These are phyloP conservation scores for Xyliphius kryptos DNA, from an alignment of 2,113 vertebrate species.

Conservation along the genomic window DNA sequence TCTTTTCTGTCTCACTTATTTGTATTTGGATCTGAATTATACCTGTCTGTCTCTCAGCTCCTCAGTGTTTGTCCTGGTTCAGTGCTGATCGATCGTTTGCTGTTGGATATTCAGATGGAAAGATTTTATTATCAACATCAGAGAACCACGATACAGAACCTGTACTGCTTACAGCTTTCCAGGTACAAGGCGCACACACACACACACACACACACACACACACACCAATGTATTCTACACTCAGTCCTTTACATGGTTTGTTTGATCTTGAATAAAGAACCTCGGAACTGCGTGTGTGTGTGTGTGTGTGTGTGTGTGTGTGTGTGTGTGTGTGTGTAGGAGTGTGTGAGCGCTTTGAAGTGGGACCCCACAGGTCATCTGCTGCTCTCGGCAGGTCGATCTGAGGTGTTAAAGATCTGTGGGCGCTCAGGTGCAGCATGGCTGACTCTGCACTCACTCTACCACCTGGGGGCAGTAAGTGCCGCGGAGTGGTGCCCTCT, in stretches of 20 bases:
- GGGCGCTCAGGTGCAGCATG: conserved; percentile 55
- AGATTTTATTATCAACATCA: conserved; percentile 59
- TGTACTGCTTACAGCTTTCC: conserved; percentile 60
- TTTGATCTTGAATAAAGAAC: too few relatives aligned
- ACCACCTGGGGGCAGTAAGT: conserved; percentile 59
- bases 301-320: not conserved
- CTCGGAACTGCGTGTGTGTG: too few relatives aligned
- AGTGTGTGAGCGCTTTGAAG: conserved; percentile 57
- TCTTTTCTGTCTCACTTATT: too few relatives aligned
- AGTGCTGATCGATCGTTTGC: conserved; percentile 66
- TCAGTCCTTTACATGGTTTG: too few relatives aligned
- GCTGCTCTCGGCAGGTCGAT: conserved; percentile 63
- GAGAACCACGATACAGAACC: conserved; percentile 57
- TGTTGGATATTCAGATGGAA: conserved; percentile 66
- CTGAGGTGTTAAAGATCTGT: conserved; percentile 65
- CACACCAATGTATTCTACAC: too few relatives aligned
- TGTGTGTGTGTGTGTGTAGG: conserved; percentile 46
- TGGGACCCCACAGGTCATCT: conserved; percentile 74
- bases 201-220: conserved; percentile 17
- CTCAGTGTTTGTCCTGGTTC: conserved; percentile 70
- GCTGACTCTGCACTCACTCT: conserved; percentile 63
- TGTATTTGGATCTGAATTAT: too few relatives aligned
- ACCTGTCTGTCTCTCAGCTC: conserved; percentile 51
- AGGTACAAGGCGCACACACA: conserved; percentile 53
- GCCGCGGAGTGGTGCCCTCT: conserved; percentile 66